These are phyloP conservation scores for Uria aalge DNA, from an alignment of 2,113 vertebrate genomes.

Conservation along the genomic window DNA sequence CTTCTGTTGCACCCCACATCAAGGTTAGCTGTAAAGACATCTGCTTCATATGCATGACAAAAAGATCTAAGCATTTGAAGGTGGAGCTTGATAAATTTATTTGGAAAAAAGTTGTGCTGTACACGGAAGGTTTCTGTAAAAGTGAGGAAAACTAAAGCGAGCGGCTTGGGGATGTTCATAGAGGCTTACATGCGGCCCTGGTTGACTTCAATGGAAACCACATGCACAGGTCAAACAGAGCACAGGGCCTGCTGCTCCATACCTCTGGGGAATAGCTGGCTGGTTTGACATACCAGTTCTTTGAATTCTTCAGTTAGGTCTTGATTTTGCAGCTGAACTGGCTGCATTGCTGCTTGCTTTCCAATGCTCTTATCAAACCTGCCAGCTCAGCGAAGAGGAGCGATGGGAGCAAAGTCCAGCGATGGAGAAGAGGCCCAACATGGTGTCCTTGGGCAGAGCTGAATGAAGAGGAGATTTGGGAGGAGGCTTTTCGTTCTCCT, in stretches of 20 bases:
- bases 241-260: background rate
- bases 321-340: background rate
- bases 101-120: background rate
- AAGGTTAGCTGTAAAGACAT: background rate
- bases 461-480: background rate
- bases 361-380: background rate
- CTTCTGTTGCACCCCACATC: background rate
- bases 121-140: background rate
- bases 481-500: background rate
- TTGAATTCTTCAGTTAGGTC: background rate
- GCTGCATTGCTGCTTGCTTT: background rate
- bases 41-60: background rate
- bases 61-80: background rate
- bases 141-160: background rate
- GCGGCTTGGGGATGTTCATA: background rate
- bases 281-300: background rate
- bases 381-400: background rate
- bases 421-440: background rate
- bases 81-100: background rate
- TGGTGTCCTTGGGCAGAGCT: background rate
- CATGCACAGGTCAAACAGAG: background rate
- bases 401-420: background rate
- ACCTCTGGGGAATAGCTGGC: background rate
- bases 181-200: background rate
- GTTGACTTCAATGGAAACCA: background rate